phyloP scores from a whole-genome alignment of 2,888 invertebrate genomes.

The Apeira syringaria region DNA sequence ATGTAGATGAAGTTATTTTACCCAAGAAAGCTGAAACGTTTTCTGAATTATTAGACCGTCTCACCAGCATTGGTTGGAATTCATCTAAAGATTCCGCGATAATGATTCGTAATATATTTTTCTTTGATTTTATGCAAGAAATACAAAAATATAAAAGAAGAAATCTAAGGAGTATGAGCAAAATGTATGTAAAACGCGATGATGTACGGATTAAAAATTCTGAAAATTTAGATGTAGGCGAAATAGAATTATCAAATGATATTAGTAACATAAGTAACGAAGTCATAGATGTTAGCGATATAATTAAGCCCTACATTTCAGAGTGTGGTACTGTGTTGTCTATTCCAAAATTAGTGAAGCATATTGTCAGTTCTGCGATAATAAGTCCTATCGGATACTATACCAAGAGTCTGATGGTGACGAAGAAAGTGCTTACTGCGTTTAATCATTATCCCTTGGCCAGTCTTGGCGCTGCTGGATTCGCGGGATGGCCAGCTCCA shows the following conservation, averaged over 20 bases:
- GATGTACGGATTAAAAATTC: constrained; percentile 60
- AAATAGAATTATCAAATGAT: constrained; percentile 58
- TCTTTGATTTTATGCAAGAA: constrained; percentile 83
- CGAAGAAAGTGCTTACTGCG: constrained; percentile 86
- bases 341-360: constrained; percentile 71
- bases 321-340: constrained; percentile 55
- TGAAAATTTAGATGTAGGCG: constrained; percentile 48
- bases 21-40: constrained; percentile 85
- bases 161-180: constrained; percentile 42
- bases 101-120: constrained; percentile 87
- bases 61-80: constrained; percentile 65
- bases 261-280: constrained; percentile 47
- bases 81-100: constrained; percentile 83
- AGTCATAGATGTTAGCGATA: constrained; percentile 51
- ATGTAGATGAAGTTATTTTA: constrained; percentile 89
- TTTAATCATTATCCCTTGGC: constrained; percentile 90
- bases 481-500: constrained; percentile 83
- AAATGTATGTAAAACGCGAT: constrained; percentile 68
- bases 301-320: constrained; percentile 25
- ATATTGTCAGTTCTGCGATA: constrained; percentile 79
- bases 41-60: constrained; percentile 79
- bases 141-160: constrained; percentile 46
- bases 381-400: constrained; percentile 86
- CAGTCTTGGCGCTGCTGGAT: constrained; percentile 80
- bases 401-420: constrained; percentile 88